A percentile compares a stretch with the other conserved stretches of the same genome.
These are phyloP conservation scores for Drosophila melanogaster DNA, from an alignment of 1,140 invertebrate species.

Conservation along the genomic window Release_6_plus_ISO1_MT NT_033777.3:27447501-27448000, in stretches of 20 bases:
- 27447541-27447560: conserved; percentile 33
- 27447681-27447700: conserved; percentile 16
- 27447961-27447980: conserved; percentile 37
- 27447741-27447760: conserved; percentile 1
- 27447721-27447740: conserved; percentile 44
- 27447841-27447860: conserved; percentile 54
- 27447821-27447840: conserved; percentile 45
- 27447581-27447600: conserved; percentile 32
- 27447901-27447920: conserved; percentile 24
- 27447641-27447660: conserved; percentile 27
- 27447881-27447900: conserved; percentile 45
- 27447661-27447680: conserved; percentile 50
- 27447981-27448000: conserved; percentile 71
- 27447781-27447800: neutral
- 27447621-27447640: conserved; percentile 7
- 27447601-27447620: conserved; percentile 32
- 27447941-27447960: neutral
- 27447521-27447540: neutral
- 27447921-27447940: conserved; percentile 37
- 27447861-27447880: conserved; percentile 58
- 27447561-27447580: conserved; percentile 19
- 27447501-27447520: neutral
- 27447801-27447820: conserved; percentile 42
- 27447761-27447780: neutral
- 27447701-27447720: conserved; percentile 22